Base-by-base conservation (phyloP, 2,113 vertebrate genomes). In the Misgurnus mizolepis region DNA sequence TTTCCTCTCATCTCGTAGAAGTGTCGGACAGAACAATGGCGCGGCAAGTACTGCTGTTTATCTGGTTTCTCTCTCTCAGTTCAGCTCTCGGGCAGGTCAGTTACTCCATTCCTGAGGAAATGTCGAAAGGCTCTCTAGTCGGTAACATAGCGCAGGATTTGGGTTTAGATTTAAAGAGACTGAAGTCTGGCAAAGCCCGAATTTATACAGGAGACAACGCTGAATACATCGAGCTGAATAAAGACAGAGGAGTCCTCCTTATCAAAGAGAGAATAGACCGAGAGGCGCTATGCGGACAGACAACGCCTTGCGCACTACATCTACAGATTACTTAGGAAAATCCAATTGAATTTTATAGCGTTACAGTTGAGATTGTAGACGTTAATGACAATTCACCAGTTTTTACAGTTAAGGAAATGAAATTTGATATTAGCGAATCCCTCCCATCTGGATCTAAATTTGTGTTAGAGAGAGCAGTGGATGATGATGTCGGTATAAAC, bases 311-410 rank as follows among this genome's bases (percentile, higher is more conserved):
- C 73, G 43, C 85, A 74, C 76, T 93, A 22, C 88, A 90, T 76
- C 90, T 92, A 6, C 90, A 93, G 80, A 79, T 79, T 66, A 85
- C 94, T 68, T 85, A 93, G 18, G 93, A 95, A 85, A 92, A 89
- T 5, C 95, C 95, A 0, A 90, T 95, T 67, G 92, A 94, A 80
- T 85, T 95, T 53, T 93, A 91, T 62, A 90, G 90, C 40, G 91
- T 93, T 78, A 87, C 91, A 34, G 91, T 95, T 83, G 93, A 94
- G 80, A 89, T 95, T 58, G 89, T 88, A 67, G 95, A 95, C 80
- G 89, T 95, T 82, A 95, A 86, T 40, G 85, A 86, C 27, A 87
- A 85, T 49, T 10, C 81, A 2, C 84, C 84, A 0, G 18, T 18
- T 53, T 85, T 85, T 76, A 17, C 40, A 41, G 79, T 60, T 5